These are phyloP conservation scores for Podargus strigoides DNA, from an alignment of 2,797 vertebrate species.

Conservation along the genomic window DNA sequence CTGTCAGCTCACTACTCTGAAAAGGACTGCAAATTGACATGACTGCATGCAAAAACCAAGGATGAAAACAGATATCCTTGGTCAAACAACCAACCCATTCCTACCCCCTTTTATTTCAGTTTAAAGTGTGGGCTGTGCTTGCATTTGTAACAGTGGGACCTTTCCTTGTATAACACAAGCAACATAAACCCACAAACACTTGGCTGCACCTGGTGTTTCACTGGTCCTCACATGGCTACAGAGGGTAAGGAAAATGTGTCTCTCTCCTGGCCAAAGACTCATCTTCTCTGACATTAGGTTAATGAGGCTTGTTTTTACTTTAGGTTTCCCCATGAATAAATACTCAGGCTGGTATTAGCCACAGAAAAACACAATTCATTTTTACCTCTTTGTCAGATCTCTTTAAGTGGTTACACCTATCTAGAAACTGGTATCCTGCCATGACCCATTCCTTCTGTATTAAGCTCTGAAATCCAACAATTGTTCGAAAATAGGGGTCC, in stretches of 20 bases:
- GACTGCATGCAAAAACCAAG: not conserved
- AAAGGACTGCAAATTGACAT: not conserved
- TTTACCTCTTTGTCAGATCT: slow-evolving; percentile 91
- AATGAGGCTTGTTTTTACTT: not conserved
- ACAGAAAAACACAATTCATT: not conserved
- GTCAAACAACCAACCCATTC: not conserved
- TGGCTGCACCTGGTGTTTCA: not conserved
- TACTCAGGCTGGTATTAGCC: not conserved
- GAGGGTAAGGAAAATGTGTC: not conserved
- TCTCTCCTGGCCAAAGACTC: not conserved
- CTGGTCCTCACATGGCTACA: not conserved
- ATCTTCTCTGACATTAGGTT: not conserved
- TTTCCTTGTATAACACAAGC: not conserved
- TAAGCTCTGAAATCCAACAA: slow-evolving; percentile 91
- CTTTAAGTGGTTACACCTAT: slow-evolving; percentile 95
- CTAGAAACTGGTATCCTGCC: slow-evolving; percentile 92
- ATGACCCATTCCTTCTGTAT: slow-evolving; percentile 99
- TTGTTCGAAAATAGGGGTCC: slow-evolving; percentile 91
- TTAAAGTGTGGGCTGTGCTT: not conserved
- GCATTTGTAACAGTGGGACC: not conserved
- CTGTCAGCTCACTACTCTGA: not conserved
- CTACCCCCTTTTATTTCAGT: not conserved
- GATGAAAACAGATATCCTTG: not conserved
- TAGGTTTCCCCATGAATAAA: not conserved
- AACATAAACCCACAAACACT: not conserved